Conservation (phyloP, 2,113 vertebrate species). For the Osmerus eperlanus region DNA sequence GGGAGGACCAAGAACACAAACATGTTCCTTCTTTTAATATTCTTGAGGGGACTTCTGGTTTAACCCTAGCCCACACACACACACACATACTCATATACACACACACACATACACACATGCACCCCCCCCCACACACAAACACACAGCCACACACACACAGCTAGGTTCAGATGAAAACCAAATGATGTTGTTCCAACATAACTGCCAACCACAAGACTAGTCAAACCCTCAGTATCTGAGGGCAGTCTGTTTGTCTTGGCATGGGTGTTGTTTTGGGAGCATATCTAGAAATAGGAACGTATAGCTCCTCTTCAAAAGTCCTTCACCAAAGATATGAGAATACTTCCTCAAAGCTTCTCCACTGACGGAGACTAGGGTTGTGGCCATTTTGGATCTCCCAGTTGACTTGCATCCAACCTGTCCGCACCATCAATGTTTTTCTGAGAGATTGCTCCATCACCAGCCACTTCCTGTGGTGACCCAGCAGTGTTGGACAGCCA, state of each 20-base stretch:
- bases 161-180: no score
- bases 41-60: no score
- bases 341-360: constrained; percentile 12
- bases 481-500: constrained; percentile 3
- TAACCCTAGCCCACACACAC: not conserved
- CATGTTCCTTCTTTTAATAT: no score
- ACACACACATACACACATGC: no score
- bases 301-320: constrained; percentile 35
- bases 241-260: constrained; percentile 43
- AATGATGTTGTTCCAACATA: no score
- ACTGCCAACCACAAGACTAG: no score
- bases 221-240: constrained; percentile 39
- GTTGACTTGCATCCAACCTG: constrained; percentile 19
- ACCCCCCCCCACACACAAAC: no score
- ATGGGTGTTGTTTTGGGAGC: constrained; percentile 20
- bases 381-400: constrained; percentile 15
- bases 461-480: constrained; percentile 30
- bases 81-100: not conserved
- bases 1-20: no score
- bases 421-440: constrained; percentile 25
- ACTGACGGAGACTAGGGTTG: not conserved
- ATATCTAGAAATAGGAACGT: constrained; percentile 35
- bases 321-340: constrained; percentile 39
- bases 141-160: constrained; percentile 2
- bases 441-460: constrained; percentile 14